phyloP scores from a whole-genome alignment of 2,113 vertebrate genomes.

The Crypturellus undulatus region DNA sequence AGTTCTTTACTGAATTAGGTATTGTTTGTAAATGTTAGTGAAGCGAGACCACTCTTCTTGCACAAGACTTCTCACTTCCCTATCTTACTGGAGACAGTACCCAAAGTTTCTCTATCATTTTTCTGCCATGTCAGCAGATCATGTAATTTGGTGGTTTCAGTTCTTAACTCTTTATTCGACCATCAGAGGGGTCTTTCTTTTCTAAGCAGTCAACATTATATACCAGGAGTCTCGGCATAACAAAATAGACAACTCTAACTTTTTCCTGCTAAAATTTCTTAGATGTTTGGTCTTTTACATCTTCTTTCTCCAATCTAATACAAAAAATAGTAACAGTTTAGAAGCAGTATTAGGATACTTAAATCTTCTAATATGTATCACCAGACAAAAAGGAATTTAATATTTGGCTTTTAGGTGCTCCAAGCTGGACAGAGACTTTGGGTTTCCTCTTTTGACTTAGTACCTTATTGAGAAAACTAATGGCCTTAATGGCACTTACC shows the following conservation, averaged over 20 bases:
- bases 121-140: too few relatives aligned
- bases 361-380: neutral
- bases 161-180: too few relatives aligned
- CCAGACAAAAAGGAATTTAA: neutral
- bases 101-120: too few relatives aligned
- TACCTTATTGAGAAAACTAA: neutral
- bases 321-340: conserved; percentile 16
- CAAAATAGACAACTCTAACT: neutral
- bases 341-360: neutral
- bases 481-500: neutral
- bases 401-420: neutral
- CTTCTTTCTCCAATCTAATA: neutral
- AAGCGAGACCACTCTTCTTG: too few relatives aligned
- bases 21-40: too few relatives aligned
- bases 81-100: too few relatives aligned
- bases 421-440: neutral
- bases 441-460: neutral
- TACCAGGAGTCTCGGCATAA: neutral
- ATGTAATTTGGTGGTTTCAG: too few relatives aligned
- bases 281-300: neutral
- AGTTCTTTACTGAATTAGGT: too few relatives aligned
- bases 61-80: too few relatives aligned
- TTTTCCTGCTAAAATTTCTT: neutral
- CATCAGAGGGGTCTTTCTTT: neutral
- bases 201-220: neutral